phyloP scores from a whole-genome alignment of 1,140 invertebrate genomes.

The Frieseomelitta varia region DNA sequence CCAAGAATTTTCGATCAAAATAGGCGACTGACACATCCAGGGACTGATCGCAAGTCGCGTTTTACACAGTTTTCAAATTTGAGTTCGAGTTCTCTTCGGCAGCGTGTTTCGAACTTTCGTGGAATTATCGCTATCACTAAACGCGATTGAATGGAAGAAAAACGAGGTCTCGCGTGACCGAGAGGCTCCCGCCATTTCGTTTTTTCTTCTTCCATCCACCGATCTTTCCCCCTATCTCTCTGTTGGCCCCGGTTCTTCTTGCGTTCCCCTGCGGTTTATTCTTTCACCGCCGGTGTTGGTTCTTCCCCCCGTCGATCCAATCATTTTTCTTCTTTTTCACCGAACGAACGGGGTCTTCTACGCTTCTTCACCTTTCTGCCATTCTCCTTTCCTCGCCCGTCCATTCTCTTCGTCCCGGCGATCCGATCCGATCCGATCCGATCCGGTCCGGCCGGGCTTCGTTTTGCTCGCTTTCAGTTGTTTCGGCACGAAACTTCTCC shows the following conservation, averaged over 20 bases:
- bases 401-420: not conserved
- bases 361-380: not conserved
- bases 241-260: not conserved
- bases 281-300: not conserved
- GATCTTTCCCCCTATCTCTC: not conserved
- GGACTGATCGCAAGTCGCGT: too few species aligned
- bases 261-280: conserved; percentile 2
- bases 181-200: not conserved
- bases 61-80: too few species aligned
- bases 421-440: conserved; percentile 12
- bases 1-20: too few species aligned
- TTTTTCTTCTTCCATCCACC: not conserved
- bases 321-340: conserved; percentile 30
- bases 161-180: not conserved
- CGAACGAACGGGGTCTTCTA: not conserved
- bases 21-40: too few species aligned
- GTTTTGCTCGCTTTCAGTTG: conserved; percentile 19
- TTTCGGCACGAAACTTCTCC: conserved; percentile 34
- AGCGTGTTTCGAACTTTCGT: too few species aligned
- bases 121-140: not conserved
- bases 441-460: conserved; percentile 8
- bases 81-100: too few species aligned
- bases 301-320: conserved; percentile 5
- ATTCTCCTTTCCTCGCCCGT: not conserved
- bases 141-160: not conserved